A percentile compares a stretch with the other conserved stretches of the same genome.
phyloP scores from a whole-genome alignment of 1,140 invertebrate genomes.

The Aphidius gifuensis region DNA sequence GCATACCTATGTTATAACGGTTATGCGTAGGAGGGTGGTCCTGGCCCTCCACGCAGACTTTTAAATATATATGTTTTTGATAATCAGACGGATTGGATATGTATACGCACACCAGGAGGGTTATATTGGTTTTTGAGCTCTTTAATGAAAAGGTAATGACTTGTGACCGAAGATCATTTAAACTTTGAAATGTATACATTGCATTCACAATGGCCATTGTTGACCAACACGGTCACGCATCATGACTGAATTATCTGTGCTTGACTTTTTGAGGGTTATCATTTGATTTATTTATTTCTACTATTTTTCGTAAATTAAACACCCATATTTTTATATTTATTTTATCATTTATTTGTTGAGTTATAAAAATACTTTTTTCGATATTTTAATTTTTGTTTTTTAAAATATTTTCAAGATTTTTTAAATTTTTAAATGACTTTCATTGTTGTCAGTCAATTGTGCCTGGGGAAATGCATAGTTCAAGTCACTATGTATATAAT shows the following conservation, averaged over 20 bases:
- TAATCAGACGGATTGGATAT: constrained; percentile 22
- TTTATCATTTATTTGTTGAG: no score
- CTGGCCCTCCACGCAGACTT: neutral
- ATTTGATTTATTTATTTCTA: constrained; percentile 40
- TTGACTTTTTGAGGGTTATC: constrained; percentile 10
- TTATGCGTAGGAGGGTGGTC: no score
- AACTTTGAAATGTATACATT: constrained; percentile 17
- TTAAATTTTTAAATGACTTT: no score
- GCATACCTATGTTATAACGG: no score
- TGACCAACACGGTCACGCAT: constrained; percentile 49
- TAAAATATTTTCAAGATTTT: neutral
- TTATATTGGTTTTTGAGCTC: constrained; percentile 24
- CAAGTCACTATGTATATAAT: neutral
- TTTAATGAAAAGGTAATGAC: constrained; percentile 53
- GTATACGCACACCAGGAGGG: constrained; percentile 1
- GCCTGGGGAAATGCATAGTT: neutral
- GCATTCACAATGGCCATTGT: constrained; percentile 41
- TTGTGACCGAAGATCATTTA: constrained; percentile 47
- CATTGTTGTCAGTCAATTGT: neutral
- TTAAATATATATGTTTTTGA: constrained; percentile 16
- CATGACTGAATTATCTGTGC: constrained; percentile 36
- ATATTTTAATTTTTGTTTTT: neutral
- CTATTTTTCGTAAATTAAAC: neutral
- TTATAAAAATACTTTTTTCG: no score
- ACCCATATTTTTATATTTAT: no score